Evolutionary conservation across 2,797 vertebrate species (phyloP).

Genomic region (Fistularia commersonii): DNA sequence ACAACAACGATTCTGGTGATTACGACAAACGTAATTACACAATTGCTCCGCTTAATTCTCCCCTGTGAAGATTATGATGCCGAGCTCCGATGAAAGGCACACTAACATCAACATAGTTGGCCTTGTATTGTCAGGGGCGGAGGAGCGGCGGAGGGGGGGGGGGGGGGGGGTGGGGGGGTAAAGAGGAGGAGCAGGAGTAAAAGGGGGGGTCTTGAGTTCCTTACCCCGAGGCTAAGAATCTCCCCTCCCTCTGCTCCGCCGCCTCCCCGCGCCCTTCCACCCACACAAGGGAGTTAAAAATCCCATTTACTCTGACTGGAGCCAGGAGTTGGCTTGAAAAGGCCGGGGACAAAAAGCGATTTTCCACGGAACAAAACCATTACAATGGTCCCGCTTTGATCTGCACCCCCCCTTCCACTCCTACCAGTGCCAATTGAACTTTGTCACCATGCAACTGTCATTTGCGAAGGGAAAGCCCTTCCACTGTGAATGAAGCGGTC

Average conservation of each 20-base stretch:
- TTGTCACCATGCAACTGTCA: constrained; percentile 96
- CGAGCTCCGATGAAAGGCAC: constrained; percentile 62
- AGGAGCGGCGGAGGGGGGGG: constrained; percentile 3
- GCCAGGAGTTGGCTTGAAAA: constrained; percentile 86
- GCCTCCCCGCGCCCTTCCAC: constrained; percentile 59
- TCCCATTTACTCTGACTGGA: constrained; percentile 81
- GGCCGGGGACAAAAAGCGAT: constrained; percentile 90
- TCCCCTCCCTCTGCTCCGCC: constrained; percentile 56
- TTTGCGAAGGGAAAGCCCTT: constrained; percentile 83
- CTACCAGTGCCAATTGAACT: constrained; percentile 94
- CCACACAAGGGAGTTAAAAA: constrained; percentile 77
- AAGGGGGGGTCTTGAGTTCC: constrained; percentile 53
- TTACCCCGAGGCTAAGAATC: constrained; percentile 69
- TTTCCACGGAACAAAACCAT: constrained; percentile 97
- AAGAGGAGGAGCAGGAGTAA: constrained; percentile 18
- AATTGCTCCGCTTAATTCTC: constrained; percentile 54
- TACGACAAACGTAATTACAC: constrained; percentile 57
- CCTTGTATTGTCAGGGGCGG: constrained; percentile 64
- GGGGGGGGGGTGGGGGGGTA: constrained; percentile 3
- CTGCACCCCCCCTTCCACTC: constrained; percentile 73
- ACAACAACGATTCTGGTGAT: constrained; percentile 46
- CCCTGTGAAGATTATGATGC: constrained; percentile 60
- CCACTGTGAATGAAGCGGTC: constrained; percentile 91
- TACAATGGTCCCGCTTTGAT: constrained; percentile 95
- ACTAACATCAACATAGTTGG: constrained; percentile 69